Evolutionary conservation across 2,888 invertebrate species (phyloP).

Genomic region (Vanessa cardui): DNA sequence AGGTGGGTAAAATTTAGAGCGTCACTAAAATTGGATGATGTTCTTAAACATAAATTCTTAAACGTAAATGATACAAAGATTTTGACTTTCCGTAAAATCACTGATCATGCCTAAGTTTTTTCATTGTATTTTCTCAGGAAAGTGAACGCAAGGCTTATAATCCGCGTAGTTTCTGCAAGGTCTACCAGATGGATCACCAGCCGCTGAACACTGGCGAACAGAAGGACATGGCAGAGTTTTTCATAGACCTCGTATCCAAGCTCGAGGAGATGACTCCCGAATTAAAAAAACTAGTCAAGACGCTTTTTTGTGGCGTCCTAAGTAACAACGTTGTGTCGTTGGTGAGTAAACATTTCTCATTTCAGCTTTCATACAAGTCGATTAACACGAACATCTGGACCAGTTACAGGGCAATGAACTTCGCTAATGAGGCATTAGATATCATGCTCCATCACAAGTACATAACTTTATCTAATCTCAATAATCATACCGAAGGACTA

Average conservation of each 20-base stretch:
- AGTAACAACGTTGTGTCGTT: conserved; percentile 98
- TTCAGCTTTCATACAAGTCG: too few relatives aligned
- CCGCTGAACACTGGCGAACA: conserved; percentile 97
- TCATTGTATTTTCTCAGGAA: conserved; percentile 79
- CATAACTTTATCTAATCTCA: too few relatives aligned
- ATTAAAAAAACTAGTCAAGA: conserved; percentile 93
- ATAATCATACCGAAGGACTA: too few relatives aligned
- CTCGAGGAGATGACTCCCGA: conserved; percentile 97
- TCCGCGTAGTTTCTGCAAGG: conserved; percentile 96
- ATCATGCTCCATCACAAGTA: too few relatives aligned
- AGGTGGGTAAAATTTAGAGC: too few relatives aligned
- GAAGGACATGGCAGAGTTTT: conserved; percentile 99
- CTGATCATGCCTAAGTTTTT: background rate
- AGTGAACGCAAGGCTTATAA: conserved; percentile 98
- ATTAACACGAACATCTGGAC: too few relatives aligned
- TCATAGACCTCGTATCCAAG: conserved; percentile 97
- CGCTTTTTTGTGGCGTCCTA: conserved; percentile 95
- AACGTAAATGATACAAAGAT: too few relatives aligned
- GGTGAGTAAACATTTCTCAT: conserved; percentile 82
- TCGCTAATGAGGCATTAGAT: too few relatives aligned
- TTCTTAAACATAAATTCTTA: too few relatives aligned
- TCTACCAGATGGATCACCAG: conserved; percentile 98
- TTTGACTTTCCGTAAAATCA: background rate
- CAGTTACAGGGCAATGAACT: too few relatives aligned
- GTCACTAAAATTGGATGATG: too few relatives aligned